A percentile compares a stretch with the other conserved stretches of the same genome.
phyloP scores from a whole-genome alignment of 2,113 vertebrate genomes.

The Corythaixoides concolor region DNA sequence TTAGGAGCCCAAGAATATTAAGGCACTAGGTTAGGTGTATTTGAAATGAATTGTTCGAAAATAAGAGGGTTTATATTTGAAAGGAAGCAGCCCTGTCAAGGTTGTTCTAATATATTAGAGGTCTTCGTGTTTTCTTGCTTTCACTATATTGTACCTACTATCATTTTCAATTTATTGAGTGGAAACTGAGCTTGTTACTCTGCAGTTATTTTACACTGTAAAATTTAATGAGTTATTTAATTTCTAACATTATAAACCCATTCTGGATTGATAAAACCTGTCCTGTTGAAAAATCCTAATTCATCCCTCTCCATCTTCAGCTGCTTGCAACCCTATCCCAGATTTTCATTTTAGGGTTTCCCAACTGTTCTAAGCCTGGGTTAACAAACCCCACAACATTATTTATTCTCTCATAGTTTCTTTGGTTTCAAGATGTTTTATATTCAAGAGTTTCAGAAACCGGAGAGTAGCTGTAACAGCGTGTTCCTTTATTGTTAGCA shows the following conservation, averaged over 20 bases:
- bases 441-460: not conserved
- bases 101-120: not conserved
- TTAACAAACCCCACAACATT: not conserved
- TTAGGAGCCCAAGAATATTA: not conserved
- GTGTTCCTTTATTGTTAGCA: not conserved
- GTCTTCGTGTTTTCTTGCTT: not conserved
- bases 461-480: not conserved
- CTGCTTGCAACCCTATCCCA: not conserved
- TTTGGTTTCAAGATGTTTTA: not conserved
- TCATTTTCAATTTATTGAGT: not conserved
- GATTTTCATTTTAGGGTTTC: not conserved
- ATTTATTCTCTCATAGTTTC: not conserved
- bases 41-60: not conserved
- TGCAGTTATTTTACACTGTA: not conserved
- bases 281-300: not conserved
- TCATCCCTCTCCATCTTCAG: not conserved
- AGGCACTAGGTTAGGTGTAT: not conserved
- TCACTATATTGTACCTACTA: not conserved
- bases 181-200: conserved; percentile 1
- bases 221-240: conserved; percentile 29
- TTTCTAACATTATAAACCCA: not conserved
- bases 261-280: not conserved
- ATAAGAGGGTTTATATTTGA: not conserved
- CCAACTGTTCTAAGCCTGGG: not conserved
- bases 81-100: not conserved